Evolutionary conservation across 1,140 invertebrate genomes (phyloP).

Genomic region (Drosophila tristis): DNA sequence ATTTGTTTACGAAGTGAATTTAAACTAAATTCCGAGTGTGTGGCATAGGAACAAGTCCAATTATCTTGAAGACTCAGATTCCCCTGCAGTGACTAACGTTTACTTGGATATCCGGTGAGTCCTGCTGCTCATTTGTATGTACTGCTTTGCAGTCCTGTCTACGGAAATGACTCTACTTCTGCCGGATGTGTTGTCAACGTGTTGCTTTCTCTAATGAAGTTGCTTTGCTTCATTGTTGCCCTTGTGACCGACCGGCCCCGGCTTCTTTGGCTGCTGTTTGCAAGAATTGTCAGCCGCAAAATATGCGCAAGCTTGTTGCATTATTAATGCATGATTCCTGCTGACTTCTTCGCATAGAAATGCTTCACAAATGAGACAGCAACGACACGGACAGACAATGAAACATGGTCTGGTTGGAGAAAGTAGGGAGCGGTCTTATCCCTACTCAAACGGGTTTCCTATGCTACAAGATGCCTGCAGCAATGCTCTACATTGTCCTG

Average conservation of each 20-base stretch:
- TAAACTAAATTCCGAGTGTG: not conserved
- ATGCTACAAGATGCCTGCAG: too few species aligned
- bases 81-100: not conserved
- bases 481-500: constrained; percentile 40
- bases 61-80: not conserved
- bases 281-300: constrained; percentile 40
- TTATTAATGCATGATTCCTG: constrained; percentile 35
- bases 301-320: constrained; percentile 66
- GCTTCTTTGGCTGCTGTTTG: constrained; percentile 28
- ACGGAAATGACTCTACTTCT: constrained; percentile 55
- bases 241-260: not conserved
- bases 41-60: too few species aligned
- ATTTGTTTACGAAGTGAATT: constrained; percentile 16
- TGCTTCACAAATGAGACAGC: constrained; percentile 16
- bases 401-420: not conserved
- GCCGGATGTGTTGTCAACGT: constrained; percentile 52
- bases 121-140: constrained; percentile 41
- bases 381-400: too few species aligned
- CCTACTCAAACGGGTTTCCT: not conserved
- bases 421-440: not conserved
- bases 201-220: constrained; percentile 63
- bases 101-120: constrained; percentile 43
- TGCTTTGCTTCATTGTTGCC: constrained; percentile 24
- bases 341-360: constrained; percentile 18
- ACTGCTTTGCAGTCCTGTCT: constrained; percentile 12